These are phyloP conservation scores for Cyclopterus lumpus DNA, from an alignment of 2,797 vertebrate genomes.

Conservation along the genomic window DNA sequence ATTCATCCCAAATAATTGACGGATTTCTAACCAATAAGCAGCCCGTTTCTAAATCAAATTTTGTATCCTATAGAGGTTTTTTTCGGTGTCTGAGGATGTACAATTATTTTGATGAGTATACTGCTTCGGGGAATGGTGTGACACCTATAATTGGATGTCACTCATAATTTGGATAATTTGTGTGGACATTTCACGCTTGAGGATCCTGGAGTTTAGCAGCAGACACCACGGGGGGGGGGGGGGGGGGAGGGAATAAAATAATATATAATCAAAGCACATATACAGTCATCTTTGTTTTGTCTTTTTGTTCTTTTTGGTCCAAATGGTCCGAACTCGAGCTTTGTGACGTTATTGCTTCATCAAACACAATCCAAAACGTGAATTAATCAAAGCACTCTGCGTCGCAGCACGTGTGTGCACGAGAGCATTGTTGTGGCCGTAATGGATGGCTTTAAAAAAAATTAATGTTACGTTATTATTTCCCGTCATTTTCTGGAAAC, in stretches of 20 bases:
- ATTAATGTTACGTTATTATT: slow-evolving; percentile 98
- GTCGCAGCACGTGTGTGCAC: slow-evolving; percentile 79
- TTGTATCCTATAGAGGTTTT: slow-evolving; percentile 17
- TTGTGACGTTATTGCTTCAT: slow-evolving; percentile 96
- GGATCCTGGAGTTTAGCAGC: slow-evolving; percentile 9
- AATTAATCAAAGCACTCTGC: slow-evolving; percentile 97
- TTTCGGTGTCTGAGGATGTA: slow-evolving; percentile 9
- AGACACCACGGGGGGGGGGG: too few relatives aligned
- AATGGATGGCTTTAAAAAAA: slow-evolving; percentile 99
- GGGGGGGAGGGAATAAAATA: too few relatives aligned
- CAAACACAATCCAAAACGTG: slow-evolving; percentile 94
- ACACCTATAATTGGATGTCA: slow-evolving; percentile 32
- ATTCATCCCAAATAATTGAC: neutral
- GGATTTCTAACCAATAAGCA: slow-evolving; percentile 14
- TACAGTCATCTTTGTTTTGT: slow-evolving; percentile 28
- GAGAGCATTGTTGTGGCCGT: slow-evolving; percentile 90
- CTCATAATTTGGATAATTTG: slow-evolving; percentile 30
- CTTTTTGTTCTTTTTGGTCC: too few relatives aligned
- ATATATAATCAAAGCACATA: slow-evolving; percentile 24
- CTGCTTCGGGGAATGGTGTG: slow-evolving; percentile 22
- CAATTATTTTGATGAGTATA: slow-evolving; percentile 13
- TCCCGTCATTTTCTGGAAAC: slow-evolving; percentile 99
- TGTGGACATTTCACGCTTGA: neutral
- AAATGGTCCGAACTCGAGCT: slow-evolving; percentile 89
- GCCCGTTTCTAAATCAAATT: slow-evolving; percentile 3